Conservation (phyloP, 2,113 vertebrate species). For the Ceyx margarethae region DNA sequence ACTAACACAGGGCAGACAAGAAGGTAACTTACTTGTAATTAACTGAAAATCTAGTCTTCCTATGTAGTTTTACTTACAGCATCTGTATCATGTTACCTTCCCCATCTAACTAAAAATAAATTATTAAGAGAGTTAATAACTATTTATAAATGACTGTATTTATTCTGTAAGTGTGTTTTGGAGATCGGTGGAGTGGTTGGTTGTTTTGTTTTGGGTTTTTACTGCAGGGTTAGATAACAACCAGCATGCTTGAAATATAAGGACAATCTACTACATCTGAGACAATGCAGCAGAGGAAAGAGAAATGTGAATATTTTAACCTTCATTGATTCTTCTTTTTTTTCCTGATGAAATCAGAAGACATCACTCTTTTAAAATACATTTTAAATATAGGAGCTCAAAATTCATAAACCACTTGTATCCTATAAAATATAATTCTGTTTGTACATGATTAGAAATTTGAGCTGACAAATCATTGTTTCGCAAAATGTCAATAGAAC, state of each 20-base stretch:
- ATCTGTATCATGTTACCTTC: background rate
- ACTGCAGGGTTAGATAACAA: background rate
- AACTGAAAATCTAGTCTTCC: background rate
- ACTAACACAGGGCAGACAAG: background rate
- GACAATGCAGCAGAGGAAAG: background rate
- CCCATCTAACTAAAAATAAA: background rate
- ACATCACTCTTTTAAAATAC: background rate
- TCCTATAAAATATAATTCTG: background rate
- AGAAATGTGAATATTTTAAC: background rate
- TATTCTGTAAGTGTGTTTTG: background rate
- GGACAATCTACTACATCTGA: background rate
- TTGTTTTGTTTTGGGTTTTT: background rate
- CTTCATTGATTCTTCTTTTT: background rate
- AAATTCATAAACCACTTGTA: background rate
- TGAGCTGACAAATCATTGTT: background rate
- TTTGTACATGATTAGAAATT: background rate
- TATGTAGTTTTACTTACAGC: background rate
- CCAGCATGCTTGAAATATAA: background rate
- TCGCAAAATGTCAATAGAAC: background rate
- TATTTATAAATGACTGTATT: background rate
- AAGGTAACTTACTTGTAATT: background rate
- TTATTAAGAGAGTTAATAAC: background rate
- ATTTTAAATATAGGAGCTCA: background rate
- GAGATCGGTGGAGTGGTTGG: accelerated
- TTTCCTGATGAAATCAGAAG: background rate